A percentile compares a stretch with the other conserved stretches of the same genome.
Conservation (phyloP, 2,797 vertebrate genomes). For the Sebastes variabilis region DNA sequence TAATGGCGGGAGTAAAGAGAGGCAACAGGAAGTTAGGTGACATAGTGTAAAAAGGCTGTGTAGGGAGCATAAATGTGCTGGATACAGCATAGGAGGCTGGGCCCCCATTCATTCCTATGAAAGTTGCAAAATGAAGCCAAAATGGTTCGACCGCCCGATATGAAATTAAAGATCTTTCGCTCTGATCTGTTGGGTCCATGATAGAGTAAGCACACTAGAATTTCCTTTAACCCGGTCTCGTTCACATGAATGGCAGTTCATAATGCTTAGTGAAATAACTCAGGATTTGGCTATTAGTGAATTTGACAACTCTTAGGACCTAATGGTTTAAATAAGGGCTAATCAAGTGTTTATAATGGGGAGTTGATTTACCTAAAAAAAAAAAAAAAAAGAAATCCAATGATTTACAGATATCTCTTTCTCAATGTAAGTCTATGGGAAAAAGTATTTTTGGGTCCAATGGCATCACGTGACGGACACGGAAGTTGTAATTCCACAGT, state of each 20-base stretch:
- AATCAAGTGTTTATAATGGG: neutral
- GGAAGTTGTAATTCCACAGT: neutral
- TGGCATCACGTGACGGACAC: neutral
- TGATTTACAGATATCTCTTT: neutral
- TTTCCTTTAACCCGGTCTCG: too few relatives aligned
- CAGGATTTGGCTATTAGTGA: neutral
- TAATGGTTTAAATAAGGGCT: neutral
- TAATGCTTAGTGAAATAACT: neutral
- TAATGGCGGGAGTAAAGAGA: neutral
- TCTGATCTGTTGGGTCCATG: too few relatives aligned
- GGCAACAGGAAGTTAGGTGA: neutral
- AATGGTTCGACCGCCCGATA: neutral
- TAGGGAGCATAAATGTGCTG: neutral
- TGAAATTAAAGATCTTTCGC: neutral
- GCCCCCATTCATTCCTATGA: too few relatives aligned
- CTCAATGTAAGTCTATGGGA: neutral
- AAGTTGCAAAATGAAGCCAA: neutral
- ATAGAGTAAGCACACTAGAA: too few relatives aligned
- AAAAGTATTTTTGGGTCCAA: neutral
- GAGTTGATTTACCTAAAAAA: too few relatives aligned
- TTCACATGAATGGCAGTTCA: neutral
- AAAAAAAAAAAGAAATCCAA: too few relatives aligned
- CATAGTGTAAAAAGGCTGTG: neutral
- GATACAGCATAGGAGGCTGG: neutral
- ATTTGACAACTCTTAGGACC: neutral